These are phyloP conservation scores for Meandrina meandrites DNA, from an alignment of 92 coral and sea anemone genomes.

Conservation along the genomic window DNA sequence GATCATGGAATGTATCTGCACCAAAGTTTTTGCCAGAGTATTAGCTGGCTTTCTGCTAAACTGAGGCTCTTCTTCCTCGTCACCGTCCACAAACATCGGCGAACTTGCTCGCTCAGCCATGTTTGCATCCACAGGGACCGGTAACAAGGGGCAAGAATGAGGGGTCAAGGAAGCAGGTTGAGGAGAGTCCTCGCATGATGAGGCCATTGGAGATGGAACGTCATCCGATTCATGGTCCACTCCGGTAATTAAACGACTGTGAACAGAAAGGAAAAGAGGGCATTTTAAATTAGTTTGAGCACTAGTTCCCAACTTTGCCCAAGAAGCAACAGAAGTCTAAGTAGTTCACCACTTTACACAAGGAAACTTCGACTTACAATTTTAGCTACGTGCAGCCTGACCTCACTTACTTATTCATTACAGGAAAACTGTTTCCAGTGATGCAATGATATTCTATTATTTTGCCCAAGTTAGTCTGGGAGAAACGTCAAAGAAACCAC, in stretches of 20 bases:
- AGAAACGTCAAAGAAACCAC: background rate
- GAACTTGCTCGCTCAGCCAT: slow-evolving; percentile 64
- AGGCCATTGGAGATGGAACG: slow-evolving; percentile 31
- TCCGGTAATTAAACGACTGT: slow-evolving; percentile 17
- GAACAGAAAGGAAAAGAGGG: background rate
- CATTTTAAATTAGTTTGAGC: background rate
- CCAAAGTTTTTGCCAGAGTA: slow-evolving; percentile 83
- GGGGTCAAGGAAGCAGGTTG: slow-evolving; percentile 3
- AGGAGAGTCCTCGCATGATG: slow-evolving; percentile 39
- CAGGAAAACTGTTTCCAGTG: too few relatives aligned
- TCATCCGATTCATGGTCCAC: slow-evolving; percentile 26
- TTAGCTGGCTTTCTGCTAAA: slow-evolving; percentile 40
- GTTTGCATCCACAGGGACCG: slow-evolving; percentile 44
- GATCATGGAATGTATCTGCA: slow-evolving; percentile 90
- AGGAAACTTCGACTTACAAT: too few relatives aligned
- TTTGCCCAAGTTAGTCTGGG: background rate
- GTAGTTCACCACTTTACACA: too few relatives aligned
- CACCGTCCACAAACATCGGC: slow-evolving; percentile 77
- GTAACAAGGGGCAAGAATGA: slow-evolving; percentile 15
- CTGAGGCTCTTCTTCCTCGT: slow-evolving; percentile 28
- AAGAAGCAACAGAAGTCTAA: too few relatives aligned
- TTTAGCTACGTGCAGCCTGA: too few relatives aligned
- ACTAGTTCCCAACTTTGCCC: background rate
- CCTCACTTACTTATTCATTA: too few relatives aligned
- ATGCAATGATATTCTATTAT: background rate